Conservation (phyloP, 2,797 vertebrate species). For the Gobionotothen gibberifrons region DNA sequence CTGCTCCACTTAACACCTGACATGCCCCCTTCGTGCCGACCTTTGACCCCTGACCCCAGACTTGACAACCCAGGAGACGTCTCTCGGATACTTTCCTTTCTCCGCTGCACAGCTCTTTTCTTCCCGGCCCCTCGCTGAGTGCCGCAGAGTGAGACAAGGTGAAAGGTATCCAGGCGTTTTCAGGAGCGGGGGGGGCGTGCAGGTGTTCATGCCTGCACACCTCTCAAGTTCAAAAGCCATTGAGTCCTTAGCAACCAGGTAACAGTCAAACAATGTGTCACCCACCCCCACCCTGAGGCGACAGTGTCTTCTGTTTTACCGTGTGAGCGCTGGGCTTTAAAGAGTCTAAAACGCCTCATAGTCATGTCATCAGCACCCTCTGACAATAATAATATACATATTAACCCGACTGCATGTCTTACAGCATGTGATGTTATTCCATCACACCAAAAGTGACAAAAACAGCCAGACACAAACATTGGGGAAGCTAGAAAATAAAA, state of each 20-base stretch:
- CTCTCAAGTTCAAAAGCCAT: constrained; percentile 87
- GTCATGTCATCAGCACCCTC: constrained; percentile 35
- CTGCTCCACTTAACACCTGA: constrained; percentile 88
- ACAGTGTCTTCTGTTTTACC: constrained; percentile 59
- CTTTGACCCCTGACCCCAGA: constrained; percentile 80
- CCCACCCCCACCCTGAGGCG: constrained; percentile 65
- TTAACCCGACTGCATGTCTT: constrained; percentile 32
- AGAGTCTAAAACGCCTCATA: constrained; percentile 19
- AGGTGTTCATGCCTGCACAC: constrained; percentile 86
- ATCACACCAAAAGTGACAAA: constrained; percentile 36
- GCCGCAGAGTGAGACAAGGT: constrained; percentile 75
- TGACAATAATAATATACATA: constrained; percentile 66
- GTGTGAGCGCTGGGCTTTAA: constrained; percentile 45
- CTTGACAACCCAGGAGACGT: constrained; percentile 78
- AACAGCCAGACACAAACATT: constrained; percentile 53
- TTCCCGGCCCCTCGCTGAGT: constrained; percentile 73
- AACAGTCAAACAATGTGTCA: constrained; percentile 79
- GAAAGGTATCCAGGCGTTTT: constrained; percentile 78
- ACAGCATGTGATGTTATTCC: constrained; percentile 55
- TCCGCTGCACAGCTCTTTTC: constrained; percentile 65
- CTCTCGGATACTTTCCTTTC: constrained; percentile 79
- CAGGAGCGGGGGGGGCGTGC: constrained; percentile 41
- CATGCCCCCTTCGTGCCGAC: constrained; percentile 78
- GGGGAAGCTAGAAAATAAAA: constrained; percentile 51
- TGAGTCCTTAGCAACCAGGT: constrained; percentile 78